Base-by-base conservation (phyloP, 2,888 invertebrate species). In the Epistrophe grossulariae region DNA sequence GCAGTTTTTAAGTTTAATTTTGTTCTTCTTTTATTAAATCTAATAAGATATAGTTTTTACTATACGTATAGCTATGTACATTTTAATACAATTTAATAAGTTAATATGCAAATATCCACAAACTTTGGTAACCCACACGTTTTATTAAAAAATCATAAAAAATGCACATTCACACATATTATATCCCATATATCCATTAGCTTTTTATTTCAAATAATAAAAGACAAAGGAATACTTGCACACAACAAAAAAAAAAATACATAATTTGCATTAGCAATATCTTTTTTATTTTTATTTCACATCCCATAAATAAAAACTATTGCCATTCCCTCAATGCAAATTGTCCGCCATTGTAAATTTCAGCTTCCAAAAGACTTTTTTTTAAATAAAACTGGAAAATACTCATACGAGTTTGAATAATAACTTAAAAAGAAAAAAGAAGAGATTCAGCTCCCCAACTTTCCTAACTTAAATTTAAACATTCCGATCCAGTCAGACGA, bases 401-500 rank as follows among this genome's bases (percentile, higher is more conserved):
- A 45, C 64, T n/a, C 64, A 6, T 17, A 19, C 24, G 24, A 28
- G 64, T 31, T 45, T 45, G 24, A 45, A 17, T 17, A 28, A 64
- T 45, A 45, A 31, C 15, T 24, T 31, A 19, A 45, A 45, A 60
- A 28, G 10, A 52, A 70, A 70, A 77, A 60, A 38, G 72, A 64
- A 15, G 31, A 43, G 52, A 57, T 24, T 24, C 57, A 2, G 11
- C 31, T 57, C 24, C 35, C 19, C 79, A 84, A 40, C 83, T 76
- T 80, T 74, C 2, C 4, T 50, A 84, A 76, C 76, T 80, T 76
- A 84, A 76, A 76, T 79, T 79, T 73, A 55, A 62, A 57, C 79
- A 80, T 76, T 84, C 38, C 71, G 45, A 71, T 76, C 59, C 71
- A 84, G 70, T 68, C 74, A 45, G 71, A 57, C 59, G 76, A 59